Conservation (phyloP, 2,888 invertebrate genomes). For the Temnothorax rugatulus region DNA sequence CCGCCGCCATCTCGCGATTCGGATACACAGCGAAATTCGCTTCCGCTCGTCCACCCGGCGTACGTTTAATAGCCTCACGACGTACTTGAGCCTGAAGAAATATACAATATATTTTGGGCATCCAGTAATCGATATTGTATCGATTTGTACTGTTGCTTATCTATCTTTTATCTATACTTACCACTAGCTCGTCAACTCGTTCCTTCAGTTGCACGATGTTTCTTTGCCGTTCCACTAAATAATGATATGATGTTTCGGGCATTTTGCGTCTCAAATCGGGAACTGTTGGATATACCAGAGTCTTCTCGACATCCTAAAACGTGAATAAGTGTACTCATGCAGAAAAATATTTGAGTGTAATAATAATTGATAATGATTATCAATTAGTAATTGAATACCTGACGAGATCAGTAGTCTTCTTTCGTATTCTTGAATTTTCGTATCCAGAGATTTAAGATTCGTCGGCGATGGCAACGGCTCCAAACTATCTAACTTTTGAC, state of each 20-base stretch:
- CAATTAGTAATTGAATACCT: constrained; percentile 69
- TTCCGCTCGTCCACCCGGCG: constrained; percentile 91
- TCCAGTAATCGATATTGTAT: not conserved
- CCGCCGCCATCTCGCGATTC: constrained; percentile 89
- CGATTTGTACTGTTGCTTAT: not conserved
- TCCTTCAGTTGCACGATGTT: constrained; percentile 87
- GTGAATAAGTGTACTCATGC: not conserved
- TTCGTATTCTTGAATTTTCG: constrained; percentile 87
- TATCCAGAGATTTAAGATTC: constrained; percentile 86
- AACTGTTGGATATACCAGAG: constrained; percentile 82
- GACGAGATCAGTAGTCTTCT: constrained; percentile 83
- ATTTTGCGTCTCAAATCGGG: constrained; percentile 83
- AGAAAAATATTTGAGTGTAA: not conserved
- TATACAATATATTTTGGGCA: constrained; percentile 10
- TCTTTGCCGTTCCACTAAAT: constrained; percentile 87
- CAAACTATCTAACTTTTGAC: constrained; percentile 87
- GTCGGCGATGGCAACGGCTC: constrained; percentile 87
- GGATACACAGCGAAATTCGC: constrained; percentile 93
- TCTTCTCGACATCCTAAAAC: constrained; percentile 86
- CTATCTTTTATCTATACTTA: constrained; percentile 68
- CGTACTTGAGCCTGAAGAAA: constrained; percentile 89
- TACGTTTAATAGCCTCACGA: constrained; percentile 89
- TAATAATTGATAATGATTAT: not conserved
- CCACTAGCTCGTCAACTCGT: constrained; percentile 87
- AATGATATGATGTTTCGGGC: constrained; percentile 87